phyloP scores from a whole-genome alignment of 2,888 invertebrate genomes.

The Melanostoma scalare region DNA sequence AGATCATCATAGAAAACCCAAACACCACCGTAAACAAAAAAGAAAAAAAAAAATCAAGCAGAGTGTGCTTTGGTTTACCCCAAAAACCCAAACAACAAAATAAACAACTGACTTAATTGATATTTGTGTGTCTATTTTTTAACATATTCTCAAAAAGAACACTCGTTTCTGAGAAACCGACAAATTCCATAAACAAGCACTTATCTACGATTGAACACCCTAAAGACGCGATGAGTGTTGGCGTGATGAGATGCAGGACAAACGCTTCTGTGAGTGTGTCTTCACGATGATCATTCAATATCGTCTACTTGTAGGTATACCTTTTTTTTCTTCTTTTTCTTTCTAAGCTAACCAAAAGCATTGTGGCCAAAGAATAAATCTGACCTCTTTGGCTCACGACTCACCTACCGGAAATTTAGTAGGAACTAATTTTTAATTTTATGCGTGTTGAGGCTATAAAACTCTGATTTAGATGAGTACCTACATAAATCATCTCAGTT shows the following conservation, averaged over 20 bases:
- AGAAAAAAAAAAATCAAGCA: too few relatives aligned
- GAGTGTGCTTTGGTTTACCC: too few relatives aligned
- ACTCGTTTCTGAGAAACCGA: conserved; percentile 50
- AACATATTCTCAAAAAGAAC: conserved; percentile 4
- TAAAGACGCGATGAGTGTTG: conserved; percentile 42
- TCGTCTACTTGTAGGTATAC: background rate
- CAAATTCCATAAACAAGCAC: conserved; percentile 58
- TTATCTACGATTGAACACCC: conserved; percentile 54
- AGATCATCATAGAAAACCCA: too few relatives aligned
- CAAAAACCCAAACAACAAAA: conserved; percentile 22
- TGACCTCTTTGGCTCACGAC: background rate
- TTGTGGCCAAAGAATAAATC: conserved; percentile 12
- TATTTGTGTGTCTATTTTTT: conserved; percentile 39
- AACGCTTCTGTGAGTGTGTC: conserved; percentile 36
- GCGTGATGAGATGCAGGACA: conserved; percentile 59
- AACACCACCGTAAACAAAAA: too few relatives aligned
- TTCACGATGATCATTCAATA: conserved; percentile 13
- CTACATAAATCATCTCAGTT: conserved; percentile 54
- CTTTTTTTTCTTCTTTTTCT: too few relatives aligned
- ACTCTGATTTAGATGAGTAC: conserved; percentile 22
- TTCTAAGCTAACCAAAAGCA: conserved; percentile 1
- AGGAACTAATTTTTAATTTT: conserved; percentile 58
- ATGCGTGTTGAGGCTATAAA: conserved; percentile 50
- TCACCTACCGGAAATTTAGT: conserved; percentile 56
- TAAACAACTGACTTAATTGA: conserved; percentile 47